A percentile compares a stretch with the other conserved stretches of the same genome.
Evolutionary conservation across 2,797 vertebrate species (phyloP).

Genomic region (Helarctos malayanus): DNA sequence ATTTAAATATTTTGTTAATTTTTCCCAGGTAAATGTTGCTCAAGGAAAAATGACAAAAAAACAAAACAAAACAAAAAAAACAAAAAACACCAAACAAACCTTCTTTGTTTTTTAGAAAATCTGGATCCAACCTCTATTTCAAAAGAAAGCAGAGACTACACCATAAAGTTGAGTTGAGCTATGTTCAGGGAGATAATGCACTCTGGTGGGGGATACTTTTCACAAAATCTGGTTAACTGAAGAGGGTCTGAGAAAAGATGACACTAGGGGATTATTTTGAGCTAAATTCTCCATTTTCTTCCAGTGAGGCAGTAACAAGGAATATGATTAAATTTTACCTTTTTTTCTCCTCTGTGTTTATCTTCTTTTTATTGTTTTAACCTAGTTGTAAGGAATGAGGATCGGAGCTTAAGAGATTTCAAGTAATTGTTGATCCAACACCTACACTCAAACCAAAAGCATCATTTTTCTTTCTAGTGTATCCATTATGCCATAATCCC

Average conservation of each 20-base stretch:
- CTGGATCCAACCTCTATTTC: not conserved
- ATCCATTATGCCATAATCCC: not conserved
- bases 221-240: not conserved
- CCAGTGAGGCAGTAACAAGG: not conserved
- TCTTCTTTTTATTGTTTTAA: not conserved
- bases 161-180: not conserved
- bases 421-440: not conserved
- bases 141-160: not conserved
- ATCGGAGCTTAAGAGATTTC: not conserved
- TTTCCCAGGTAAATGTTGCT: not conserved
- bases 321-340: not conserved
- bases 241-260: not conserved
- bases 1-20: not conserved
- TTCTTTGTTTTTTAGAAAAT: not conserved
- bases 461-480: not conserved
- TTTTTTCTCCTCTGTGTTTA: not conserved
- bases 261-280: not conserved
- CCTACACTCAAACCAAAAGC: not conserved
- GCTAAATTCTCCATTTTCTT: not conserved
- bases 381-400: not conserved
- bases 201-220: not conserved
- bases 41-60: not conserved
- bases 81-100: too few species aligned
- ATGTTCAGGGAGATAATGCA: not conserved
- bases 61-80: not conserved